These are phyloP conservation scores for Silurus meridionalis DNA, from an alignment of 2,113 vertebrate genomes.

Conservation along the genomic window DNA sequence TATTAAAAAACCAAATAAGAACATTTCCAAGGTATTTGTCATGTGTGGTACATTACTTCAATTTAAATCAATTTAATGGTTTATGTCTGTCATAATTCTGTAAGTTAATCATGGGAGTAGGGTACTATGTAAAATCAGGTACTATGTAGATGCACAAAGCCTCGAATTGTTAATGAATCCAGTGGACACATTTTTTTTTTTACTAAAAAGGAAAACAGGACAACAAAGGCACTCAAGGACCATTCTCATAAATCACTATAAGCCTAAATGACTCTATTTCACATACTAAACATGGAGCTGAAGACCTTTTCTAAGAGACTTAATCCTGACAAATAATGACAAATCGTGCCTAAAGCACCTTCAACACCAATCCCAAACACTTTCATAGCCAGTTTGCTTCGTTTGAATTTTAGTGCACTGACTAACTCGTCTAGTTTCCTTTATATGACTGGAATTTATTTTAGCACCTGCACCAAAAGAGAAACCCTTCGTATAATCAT, in stretches of 20 bases:
- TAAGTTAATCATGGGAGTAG: too few relatives aligned
- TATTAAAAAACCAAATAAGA: too few relatives aligned
- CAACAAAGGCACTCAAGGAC: not conserved
- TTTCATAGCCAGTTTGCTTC: too few relatives aligned
- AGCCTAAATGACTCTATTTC: not conserved
- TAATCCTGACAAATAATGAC: slow-evolving; percentile 15
- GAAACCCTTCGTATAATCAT: not conserved
- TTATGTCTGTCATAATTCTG: too few relatives aligned
- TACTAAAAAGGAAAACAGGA: not conserved
- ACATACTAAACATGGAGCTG: not conserved
- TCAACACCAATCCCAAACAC: not conserved
- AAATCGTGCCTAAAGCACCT: not conserved
- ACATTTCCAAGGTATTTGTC: too few relatives aligned
- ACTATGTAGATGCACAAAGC: not conserved
- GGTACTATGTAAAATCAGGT: not conserved
- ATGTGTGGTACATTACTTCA: too few relatives aligned
- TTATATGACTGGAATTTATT: not conserved
- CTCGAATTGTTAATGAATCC: not conserved
- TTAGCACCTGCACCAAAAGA: too few relatives aligned
- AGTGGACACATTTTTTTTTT: not conserved
- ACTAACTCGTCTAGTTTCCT: not conserved
- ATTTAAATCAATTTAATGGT: too few relatives aligned
- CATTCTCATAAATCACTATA: not conserved
- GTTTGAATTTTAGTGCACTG: not conserved
- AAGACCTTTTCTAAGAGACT: not conserved